These are phyloP conservation scores for Parauchenoglanis punctatus DNA, from an alignment of 2,797 vertebrate species.

Conservation along the genomic window DNA sequence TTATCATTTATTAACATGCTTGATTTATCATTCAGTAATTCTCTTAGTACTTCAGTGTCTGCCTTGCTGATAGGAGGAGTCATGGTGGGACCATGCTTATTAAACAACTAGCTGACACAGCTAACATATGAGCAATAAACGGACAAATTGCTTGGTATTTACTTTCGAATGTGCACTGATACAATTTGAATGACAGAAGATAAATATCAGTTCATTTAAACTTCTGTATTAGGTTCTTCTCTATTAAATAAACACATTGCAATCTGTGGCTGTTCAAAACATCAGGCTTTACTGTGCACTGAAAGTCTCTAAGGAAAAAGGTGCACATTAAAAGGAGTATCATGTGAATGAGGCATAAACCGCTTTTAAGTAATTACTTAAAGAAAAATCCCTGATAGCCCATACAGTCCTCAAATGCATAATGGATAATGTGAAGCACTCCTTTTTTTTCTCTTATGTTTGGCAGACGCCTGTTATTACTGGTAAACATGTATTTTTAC, in stretches of 20 bases:
- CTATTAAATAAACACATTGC: neutral
- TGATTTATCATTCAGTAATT: neutral
- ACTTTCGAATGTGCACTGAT: neutral
- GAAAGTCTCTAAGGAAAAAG: constrained; percentile 1
- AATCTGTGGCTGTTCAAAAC: neutral
- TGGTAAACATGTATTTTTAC: constrained; percentile 63
- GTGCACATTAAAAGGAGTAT: constrained; percentile 32
- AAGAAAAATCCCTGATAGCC: neutral
- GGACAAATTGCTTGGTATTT: neutral
- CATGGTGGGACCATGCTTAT: neutral
- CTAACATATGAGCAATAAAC: neutral
- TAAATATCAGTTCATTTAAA: neutral
- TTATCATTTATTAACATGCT: constrained; percentile 7
- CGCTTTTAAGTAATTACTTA: constrained; percentile 22
- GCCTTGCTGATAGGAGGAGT: neutral
- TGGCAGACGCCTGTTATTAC: constrained; percentile 40
- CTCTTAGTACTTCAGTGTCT: neutral
- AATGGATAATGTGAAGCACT: neutral
- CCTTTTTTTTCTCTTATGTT: constrained; percentile 10
- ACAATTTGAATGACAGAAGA: neutral
- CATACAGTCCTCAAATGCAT: neutral
- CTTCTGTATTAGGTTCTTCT: neutral
- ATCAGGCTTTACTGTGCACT: constrained; percentile 11
- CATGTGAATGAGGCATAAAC: constrained; percentile 52
- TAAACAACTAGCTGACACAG: neutral